These are phyloP conservation scores for Pseudorhiza aurosa DNA, from an alignment of 30 jellyfish, hydroid and myxozoan genomes.

Conservation along the genomic window DNA sequence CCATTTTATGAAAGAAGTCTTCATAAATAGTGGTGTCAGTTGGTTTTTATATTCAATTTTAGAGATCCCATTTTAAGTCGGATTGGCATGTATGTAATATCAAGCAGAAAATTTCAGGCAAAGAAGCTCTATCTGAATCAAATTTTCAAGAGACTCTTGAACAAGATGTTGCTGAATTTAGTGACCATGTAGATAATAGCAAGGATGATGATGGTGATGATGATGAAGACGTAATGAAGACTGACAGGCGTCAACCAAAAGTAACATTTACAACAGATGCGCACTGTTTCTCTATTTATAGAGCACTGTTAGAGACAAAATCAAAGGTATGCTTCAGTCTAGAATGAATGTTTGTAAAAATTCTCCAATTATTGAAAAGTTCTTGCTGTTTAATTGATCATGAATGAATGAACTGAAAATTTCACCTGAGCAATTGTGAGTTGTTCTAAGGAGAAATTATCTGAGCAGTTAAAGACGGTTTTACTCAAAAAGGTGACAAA, in stretches of 20 bases:
- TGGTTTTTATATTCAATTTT: too few species aligned
- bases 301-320: slow-evolving; percentile 25
- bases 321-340: slow-evolving; percentile 19
- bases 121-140: slow-evolving; percentile 7
- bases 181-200: not conserved
- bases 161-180: not conserved
- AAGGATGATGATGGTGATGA: slow-evolving; percentile 12
- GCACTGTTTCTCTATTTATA: slow-evolving; percentile 10
- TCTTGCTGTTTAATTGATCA: too few species aligned
- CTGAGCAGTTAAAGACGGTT: too few species aligned
- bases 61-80: slow-evolving; percentile 68
- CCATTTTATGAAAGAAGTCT: too few species aligned
- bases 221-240: not conserved
- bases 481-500: too few species aligned
- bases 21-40: too few species aligned
- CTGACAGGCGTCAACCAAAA: not conserved
- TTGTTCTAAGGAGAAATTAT: too few species aligned
- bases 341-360: too few species aligned
- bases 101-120: slow-evolving; percentile 8
- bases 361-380: too few species aligned
- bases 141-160: not conserved
- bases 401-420: too few species aligned
- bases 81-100: slow-evolving; percentile 73
- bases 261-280: slow-evolving; percentile 13
- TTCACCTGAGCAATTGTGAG: too few species aligned